Conservation (phyloP, 2,113 vertebrate genomes). For the Pseudorectes ferrugineus region DNA sequence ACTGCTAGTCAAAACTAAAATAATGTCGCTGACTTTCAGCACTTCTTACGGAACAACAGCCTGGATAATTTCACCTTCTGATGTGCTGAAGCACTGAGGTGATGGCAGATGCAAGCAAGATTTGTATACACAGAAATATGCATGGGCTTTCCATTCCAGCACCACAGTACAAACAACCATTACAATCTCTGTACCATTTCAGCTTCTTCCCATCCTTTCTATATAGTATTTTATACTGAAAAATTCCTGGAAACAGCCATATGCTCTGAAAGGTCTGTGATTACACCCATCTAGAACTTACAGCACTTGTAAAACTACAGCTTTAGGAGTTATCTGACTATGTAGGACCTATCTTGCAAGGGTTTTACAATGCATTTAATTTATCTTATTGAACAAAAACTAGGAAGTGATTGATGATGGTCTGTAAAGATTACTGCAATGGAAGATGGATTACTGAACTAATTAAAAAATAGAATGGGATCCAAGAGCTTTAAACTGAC, state of each 20-base stretch:
- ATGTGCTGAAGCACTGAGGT: not conserved
- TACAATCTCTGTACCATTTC: not conserved
- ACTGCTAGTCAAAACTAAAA: not conserved
- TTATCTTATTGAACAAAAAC: not conserved
- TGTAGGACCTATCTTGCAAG: not conserved
- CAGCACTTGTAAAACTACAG: not conserved
- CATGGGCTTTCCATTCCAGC: not conserved
- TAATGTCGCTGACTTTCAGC: not conserved
- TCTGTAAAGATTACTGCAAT: not conserved
- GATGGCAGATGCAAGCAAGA: not conserved
- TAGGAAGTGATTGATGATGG: not conserved
- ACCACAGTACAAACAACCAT: not conserved
- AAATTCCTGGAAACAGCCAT: not conserved
- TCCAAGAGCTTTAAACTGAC: not conserved
- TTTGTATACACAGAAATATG: not conserved
- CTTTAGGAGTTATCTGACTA: not conserved
- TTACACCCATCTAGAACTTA: not conserved
- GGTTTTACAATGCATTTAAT: not conserved
- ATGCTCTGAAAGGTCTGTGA: not conserved
- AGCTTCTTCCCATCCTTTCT: not conserved
- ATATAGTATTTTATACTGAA: not conserved
- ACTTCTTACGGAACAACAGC: not conserved
- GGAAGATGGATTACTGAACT: not conserved
- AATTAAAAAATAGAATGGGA: not conserved
- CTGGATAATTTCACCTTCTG: not conserved